A percentile compares a stretch with the other conserved stretches of the same genome.
Evolutionary conservation across 1,140 invertebrate genomes (phyloP).

Genomic region (Brachionus sp.): DNA sequence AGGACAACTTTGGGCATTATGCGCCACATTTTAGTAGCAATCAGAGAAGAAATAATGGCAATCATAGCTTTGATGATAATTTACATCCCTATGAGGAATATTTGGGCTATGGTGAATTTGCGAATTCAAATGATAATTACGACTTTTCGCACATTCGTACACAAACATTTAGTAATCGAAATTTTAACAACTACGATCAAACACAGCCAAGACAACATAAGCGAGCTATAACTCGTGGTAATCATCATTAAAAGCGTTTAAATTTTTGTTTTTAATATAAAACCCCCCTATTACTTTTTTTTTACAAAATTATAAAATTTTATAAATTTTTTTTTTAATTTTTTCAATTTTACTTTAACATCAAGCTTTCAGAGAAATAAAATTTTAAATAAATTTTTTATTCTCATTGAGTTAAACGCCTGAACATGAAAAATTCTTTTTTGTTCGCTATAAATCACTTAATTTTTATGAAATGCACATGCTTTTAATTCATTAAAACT

Average conservation of each 20-base stretch:
- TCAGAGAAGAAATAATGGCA: not conserved
- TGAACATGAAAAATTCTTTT: no score
- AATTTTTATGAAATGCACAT: no score
- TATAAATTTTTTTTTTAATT: conserved; percentile 3
- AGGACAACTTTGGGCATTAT: not conserved
- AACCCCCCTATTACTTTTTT: not conserved
- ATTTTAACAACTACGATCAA: not conserved
- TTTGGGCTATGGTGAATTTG: not conserved
- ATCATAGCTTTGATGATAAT: conserved; percentile 1
- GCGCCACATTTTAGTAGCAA: not conserved
- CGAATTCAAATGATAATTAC: not conserved
- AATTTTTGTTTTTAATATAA: not conserved
- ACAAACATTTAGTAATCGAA: conserved; percentile 21
- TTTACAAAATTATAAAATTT: not conserved
- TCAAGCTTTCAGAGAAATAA: not conserved
- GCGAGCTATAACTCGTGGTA: not conserved
- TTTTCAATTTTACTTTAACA: conserved; percentile 12
- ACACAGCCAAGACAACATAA: not conserved
- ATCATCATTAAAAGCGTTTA: not conserved
- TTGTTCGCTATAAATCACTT: no score
- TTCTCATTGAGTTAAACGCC: no score
- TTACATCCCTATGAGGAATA: not conserved
- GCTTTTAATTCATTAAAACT: no score
- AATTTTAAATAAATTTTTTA: not conserved
- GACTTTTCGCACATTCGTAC: not conserved